Conservation (phyloP, 2,797 vertebrate species). For the Sebastes cheni region DNA sequence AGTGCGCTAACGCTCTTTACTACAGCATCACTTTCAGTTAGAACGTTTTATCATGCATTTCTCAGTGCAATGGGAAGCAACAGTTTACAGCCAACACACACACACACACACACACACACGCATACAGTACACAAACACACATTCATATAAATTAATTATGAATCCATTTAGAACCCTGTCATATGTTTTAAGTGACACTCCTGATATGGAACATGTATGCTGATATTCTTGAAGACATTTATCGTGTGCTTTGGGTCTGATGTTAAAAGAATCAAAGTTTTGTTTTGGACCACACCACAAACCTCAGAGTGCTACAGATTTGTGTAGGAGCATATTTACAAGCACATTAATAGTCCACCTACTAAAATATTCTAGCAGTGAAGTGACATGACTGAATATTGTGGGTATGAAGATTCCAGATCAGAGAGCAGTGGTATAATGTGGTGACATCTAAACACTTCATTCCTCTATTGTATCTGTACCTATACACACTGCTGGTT, state of each 20-base stretch:
- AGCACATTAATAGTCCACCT: neutral
- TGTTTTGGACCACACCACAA: neutral
- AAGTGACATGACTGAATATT: neutral
- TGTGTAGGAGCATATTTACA: neutral
- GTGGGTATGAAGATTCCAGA: neutral
- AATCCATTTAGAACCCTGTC: neutral
- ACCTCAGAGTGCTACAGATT: neutral
- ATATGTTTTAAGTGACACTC: neutral
- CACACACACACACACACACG: neutral
- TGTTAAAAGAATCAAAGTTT: too few relatives aligned
- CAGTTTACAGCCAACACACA: neutral
- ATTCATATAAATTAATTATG: neutral
- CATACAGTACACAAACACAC: too few relatives aligned
- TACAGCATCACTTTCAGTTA: neutral
- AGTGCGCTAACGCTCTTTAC: neutral
- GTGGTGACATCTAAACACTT: neutral
- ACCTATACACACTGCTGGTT: neutral
- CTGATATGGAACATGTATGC: neutral
- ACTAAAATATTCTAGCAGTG: neutral
- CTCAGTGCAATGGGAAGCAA: neutral
- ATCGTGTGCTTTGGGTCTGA: too few relatives aligned
- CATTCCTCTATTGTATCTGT: neutral
- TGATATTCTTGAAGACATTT: neutral
- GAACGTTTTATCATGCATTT: conserved; percentile 15
- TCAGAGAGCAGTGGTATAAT: neutral